phyloP scores from a whole-genome alignment of 2,797 vertebrate species.

The Tarsius wallacei region DNA sequence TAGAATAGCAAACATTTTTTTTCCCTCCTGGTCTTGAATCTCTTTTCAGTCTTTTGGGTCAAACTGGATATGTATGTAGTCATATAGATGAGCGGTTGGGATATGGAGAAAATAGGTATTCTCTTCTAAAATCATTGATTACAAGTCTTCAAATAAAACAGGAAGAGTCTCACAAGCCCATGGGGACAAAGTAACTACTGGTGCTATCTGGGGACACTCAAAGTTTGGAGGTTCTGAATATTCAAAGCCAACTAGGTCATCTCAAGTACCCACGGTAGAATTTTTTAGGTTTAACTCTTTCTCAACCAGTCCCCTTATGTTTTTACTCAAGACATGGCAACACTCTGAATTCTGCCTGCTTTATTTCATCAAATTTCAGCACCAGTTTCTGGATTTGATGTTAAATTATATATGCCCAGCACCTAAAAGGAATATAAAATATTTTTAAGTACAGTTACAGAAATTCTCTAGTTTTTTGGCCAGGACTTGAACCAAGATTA shows the following conservation, averaged over 20 bases:
- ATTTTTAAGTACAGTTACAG: background rate
- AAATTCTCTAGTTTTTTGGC: background rate
- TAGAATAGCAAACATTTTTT: background rate
- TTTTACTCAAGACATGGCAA: background rate
- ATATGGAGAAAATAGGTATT: background rate
- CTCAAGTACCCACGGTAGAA: background rate
- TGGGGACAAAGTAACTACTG: background rate
- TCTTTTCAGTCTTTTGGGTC: background rate
- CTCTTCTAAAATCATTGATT: background rate
- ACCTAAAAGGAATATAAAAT: background rate
- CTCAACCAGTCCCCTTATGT: background rate
- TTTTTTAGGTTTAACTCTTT: background rate
- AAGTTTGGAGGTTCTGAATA: background rate
- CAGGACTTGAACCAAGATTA: background rate
- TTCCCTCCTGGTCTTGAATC: background rate
- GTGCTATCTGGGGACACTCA: background rate
- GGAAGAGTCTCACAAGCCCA: background rate
- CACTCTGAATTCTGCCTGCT: background rate
- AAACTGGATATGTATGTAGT: background rate
- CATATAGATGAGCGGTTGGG: background rate
- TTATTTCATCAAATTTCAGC: background rate
- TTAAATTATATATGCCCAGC: background rate
- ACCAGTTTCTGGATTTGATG: background rate
- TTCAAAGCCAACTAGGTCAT: background rate
- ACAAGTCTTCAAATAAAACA: background rate